Evolutionary conservation across 2,113 vertebrate genomes (phyloP).

Genomic region (Apaloderma vittatum): DNA sequence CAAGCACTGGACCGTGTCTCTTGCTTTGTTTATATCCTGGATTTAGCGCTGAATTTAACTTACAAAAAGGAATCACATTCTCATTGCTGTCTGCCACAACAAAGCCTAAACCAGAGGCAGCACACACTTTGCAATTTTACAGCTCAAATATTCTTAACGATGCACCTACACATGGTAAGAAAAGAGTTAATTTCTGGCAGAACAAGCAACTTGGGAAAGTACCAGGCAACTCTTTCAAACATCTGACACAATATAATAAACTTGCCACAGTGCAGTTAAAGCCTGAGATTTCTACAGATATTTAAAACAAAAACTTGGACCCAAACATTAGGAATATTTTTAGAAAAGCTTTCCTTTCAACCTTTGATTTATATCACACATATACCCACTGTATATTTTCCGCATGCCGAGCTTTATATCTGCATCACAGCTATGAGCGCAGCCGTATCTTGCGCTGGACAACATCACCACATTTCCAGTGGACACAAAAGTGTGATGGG

Average conservation of each 20-base stretch:
- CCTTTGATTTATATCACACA: neutral
- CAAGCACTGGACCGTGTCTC: neutral
- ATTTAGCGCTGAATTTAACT: neutral
- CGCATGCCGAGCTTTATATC: neutral
- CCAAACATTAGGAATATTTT: neutral
- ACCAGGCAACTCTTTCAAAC: neutral
- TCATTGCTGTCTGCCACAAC: neutral
- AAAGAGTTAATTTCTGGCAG: neutral
- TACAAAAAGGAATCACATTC: neutral
- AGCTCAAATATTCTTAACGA: neutral
- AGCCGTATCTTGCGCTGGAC: neutral
- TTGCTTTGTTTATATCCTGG: neutral
- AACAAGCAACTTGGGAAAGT: neutral
- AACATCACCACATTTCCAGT: neutral
- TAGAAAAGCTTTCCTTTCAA: neutral
- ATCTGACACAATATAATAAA: neutral
- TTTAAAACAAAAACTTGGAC: neutral
- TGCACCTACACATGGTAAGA: neutral
- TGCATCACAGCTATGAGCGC: neutral
- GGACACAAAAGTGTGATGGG: neutral
- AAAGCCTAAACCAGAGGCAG: neutral
- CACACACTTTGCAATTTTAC: neutral
- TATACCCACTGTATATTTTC: neutral
- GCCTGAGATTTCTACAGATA: neutral
- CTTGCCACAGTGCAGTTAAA: neutral